A percentile compares a stretch with the other conserved stretches of the same genome.
phyloP scores from a whole-genome alignment of 1,140 invertebrate species.

The Bombus difficillimus region DNA sequence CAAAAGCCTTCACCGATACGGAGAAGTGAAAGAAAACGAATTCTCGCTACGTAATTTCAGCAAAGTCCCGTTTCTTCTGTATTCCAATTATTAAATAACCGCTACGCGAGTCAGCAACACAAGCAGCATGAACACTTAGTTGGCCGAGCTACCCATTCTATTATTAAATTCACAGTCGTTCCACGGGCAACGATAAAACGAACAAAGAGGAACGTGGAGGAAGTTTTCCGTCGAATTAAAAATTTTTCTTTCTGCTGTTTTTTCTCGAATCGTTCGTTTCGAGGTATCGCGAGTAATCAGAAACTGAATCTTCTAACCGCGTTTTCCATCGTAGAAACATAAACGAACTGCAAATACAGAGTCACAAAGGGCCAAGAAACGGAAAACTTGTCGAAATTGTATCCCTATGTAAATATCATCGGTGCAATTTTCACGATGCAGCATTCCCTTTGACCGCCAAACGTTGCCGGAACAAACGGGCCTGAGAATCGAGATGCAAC shows the following conservation, averaged over 20 bases:
- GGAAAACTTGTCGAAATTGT: neutral
- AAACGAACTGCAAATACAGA: neutral
- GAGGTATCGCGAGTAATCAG: neutral
- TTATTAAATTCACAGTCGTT: conserved; percentile 9
- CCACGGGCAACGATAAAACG: neutral
- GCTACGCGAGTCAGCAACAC: neutral
- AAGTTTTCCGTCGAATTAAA: neutral
- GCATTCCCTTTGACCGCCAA: too few species aligned
- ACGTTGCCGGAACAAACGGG: neutral
- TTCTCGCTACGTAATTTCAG: neutral
- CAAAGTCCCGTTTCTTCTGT: neutral
- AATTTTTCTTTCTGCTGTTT: neutral
- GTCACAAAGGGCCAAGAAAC: neutral
- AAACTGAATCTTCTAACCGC: too few species aligned
- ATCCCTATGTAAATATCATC: neutral
- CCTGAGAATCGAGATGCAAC: neutral
- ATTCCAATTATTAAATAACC: conserved; percentile 28
- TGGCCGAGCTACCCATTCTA: neutral
- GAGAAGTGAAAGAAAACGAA: neutral
- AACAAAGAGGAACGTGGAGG: neutral
- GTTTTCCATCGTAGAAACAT: too few species aligned
- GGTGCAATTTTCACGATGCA: neutral
- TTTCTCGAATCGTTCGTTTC: neutral
- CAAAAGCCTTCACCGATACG: too few species aligned
- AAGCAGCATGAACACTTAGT: neutral